phyloP scores from a whole-genome alignment of 2,888 invertebrate genomes.

The Saturnia pavonia region DNA sequence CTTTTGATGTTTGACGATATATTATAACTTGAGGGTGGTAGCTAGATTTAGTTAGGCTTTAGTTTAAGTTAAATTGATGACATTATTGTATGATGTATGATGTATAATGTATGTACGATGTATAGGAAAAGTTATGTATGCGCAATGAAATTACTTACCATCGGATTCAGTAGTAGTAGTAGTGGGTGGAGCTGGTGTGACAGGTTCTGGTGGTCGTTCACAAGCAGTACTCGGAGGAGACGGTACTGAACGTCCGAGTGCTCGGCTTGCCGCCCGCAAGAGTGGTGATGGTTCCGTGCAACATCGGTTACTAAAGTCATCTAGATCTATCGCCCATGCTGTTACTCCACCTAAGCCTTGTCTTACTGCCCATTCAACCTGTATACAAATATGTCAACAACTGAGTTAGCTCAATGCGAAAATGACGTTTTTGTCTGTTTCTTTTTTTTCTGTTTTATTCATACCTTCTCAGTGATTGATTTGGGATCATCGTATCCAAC shows the following conservation, averaged over 20 bases:
- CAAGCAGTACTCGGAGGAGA: conserved; percentile 82
- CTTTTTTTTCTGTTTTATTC: conserved; percentile 17
- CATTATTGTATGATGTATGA: too few relatives aligned
- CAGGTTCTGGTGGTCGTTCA: conserved; percentile 86
- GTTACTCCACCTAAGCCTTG: conserved; percentile 90
- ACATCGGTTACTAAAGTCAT: conserved; percentile 93
- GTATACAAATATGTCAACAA: neutral
- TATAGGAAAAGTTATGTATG: too few relatives aligned
- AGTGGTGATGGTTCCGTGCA: conserved; percentile 90
- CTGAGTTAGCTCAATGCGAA: neutral
- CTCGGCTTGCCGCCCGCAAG: conserved; percentile 88
- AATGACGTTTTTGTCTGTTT: neutral
- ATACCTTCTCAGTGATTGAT: conserved; percentile 88
- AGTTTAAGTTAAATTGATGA: too few relatives aligned
- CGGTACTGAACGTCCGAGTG: conserved; percentile 83
- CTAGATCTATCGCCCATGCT: conserved; percentile 94
- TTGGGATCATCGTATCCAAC: conserved; percentile 93
- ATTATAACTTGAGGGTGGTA: too few relatives aligned
- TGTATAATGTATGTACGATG: too few relatives aligned
- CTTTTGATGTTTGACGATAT: too few relatives aligned
- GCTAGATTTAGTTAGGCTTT: too few relatives aligned
- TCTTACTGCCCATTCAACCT: conserved; percentile 87
- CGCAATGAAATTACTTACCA: conserved; percentile 49
- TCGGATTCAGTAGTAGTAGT: conserved; percentile 83
- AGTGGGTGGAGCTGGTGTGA: conserved; percentile 89